phyloP scores from a whole-genome alignment of 1,140 invertebrate species.

The Drosophila asahinai region DNA sequence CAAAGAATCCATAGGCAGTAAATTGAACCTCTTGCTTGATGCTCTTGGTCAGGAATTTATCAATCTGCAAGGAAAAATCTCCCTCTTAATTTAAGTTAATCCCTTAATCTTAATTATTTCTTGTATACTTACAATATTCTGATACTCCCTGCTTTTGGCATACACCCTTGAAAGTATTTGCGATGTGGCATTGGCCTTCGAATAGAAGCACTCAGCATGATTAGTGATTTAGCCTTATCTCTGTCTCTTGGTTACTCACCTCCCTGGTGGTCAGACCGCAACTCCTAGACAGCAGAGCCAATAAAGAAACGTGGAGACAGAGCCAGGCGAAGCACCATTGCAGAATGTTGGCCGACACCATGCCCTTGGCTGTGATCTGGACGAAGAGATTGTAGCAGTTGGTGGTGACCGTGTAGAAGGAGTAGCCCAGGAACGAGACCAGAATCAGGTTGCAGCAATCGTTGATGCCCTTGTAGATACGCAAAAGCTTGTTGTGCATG shows the following conservation, averaged over 20 bases:
- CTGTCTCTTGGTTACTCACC: constrained; percentile 36
- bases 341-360: constrained; percentile 65
- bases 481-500: constrained; percentile 76
- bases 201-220: constrained; percentile 24
- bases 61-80: constrained; percentile 59
- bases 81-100: background rate
- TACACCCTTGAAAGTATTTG: constrained; percentile 79
- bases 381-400: constrained; percentile 83
- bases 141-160: constrained; percentile 74
- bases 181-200: constrained; percentile 75
- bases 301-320: constrained; percentile 62
- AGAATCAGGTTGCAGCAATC: constrained; percentile 80
- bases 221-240: constrained; percentile 10
- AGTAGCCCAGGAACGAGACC: constrained; percentile 78
- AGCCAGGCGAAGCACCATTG: constrained; percentile 76
- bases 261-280: constrained; percentile 73
- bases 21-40: constrained; percentile 83
- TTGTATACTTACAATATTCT: constrained; percentile 80
- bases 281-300: constrained; percentile 66
- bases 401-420: constrained; percentile 84
- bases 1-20: constrained; percentile 83
- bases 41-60: constrained; percentile 83
- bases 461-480: constrained; percentile 77
- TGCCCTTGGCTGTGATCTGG: constrained; percentile 72
- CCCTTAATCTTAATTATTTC: background rate